Base-by-base conservation (phyloP, 2,797 vertebrate species). In the Gallinago stenura region DNA sequence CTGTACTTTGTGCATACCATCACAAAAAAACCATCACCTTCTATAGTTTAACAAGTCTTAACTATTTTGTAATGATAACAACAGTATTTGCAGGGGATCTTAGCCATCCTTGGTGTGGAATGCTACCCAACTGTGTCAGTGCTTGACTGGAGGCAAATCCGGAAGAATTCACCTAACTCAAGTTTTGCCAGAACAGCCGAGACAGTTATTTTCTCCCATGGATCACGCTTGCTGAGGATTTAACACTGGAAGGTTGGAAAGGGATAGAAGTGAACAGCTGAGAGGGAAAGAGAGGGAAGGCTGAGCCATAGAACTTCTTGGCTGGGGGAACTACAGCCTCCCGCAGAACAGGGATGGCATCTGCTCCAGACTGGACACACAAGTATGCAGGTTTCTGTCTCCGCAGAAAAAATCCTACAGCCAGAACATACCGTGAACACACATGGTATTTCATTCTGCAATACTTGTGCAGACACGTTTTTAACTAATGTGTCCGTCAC, bases 31-130 rank as follows among this genome's bases (percentile, higher is more conserved):
- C 3, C 41, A 93, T 46, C 57, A 65, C 15, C 39, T 60, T 8
- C 21, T 64, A 21, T 14, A 65, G 37, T 10, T 6, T n/a, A 84
- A 82, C 76, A 91, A 62, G 10, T 4, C 4, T 30, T 46, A 84
- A 51, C 2, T 37, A 26, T 17, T 71, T 25, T 22, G 7, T 12
- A 87, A 62, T 5, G 11, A 82, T 83, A 72, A 30, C 8, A 57
- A 37, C 14, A n/a, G 6, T 62, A 3, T 50, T 80, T 61, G 30
- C 37, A 87, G 22, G 17, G 18, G 7, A 87, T 64, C n/a, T 77
- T 28, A 18, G 41, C 33, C 7, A 3, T 21, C 17, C 35, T 62
- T 1, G 0, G 9, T 39, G 5, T 57, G n/a, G 16, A 86, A 77
- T 18, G 30, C 33, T 15, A 8, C 15, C 51, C 25, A 56, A n/a